Conservation (phyloP, 2,113 vertebrate genomes). For the Varanus komodoensis region DNA sequence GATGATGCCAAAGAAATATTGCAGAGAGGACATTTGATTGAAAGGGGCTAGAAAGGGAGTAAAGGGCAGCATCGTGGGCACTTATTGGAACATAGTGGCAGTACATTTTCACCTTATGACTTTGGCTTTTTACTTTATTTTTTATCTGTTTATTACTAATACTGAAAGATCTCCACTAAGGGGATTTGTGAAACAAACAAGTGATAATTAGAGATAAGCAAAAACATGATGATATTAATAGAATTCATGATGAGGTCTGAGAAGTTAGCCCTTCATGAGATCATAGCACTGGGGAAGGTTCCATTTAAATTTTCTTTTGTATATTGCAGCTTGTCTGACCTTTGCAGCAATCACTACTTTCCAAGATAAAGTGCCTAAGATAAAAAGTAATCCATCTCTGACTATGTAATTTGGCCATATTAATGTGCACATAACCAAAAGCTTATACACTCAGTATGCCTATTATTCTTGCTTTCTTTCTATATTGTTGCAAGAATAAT, state of each 20-base stretch:
- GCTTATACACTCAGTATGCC: background rate
- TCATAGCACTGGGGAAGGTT: background rate
- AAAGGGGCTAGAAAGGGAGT: background rate
- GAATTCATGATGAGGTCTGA: background rate
- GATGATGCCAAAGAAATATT: background rate
- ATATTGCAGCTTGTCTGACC: background rate
- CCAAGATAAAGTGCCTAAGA: background rate
- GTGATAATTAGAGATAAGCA: background rate
- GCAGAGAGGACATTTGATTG: background rate
- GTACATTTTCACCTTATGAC: background rate
- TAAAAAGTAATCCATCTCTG: background rate
- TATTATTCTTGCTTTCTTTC: background rate
- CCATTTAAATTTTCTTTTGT: background rate
- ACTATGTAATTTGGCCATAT: background rate
- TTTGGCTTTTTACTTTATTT: background rate
- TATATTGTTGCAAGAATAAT: background rate
- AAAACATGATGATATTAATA: background rate
- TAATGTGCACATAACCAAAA: background rate
- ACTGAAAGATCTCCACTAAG: background rate
- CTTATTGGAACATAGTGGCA: background rate
- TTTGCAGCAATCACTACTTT: background rate
- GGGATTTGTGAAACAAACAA: background rate
- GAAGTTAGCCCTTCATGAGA: background rate
- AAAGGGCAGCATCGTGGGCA: background rate
- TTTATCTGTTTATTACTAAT: background rate